Evolutionary conservation across 2,888 invertebrate species (phyloP), one percentile per base, ranked within the genome.

Genomic region (Drosophila nigricruria): DNA sequence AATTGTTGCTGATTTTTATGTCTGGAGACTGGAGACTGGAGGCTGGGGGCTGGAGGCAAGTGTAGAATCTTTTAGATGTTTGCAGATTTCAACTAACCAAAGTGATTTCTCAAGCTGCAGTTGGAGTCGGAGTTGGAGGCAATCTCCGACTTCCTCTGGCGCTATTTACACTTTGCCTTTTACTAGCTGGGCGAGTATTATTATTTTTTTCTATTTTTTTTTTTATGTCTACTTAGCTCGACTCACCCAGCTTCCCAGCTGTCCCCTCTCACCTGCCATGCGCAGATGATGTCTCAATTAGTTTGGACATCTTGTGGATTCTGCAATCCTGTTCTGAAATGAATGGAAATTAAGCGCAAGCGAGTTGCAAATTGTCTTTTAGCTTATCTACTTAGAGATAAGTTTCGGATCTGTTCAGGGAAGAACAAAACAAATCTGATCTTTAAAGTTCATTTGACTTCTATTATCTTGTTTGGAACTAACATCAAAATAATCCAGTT

Each of bases 1-100:
- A 85, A 85, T 85, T 88, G 84, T 85, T 86, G 88, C 84, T 85
- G 88, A 85, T 85, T 85, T 88, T 88, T 78, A 75, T 79, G 79
- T 72, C 62, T 72, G 52, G 14, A 52, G 52, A 9, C 5, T 47
- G 27, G 2, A 20, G 25, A 12, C 12, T 12, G 30, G 6, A 23
- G 32, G 5, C 30, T 49, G 54, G 38, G 52, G 62, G 18, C 23
- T 18, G 49, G 12, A 27, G 45, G 12, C 60, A 45, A 36, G 38
- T 57, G 64, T 38, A 59, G 63, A 52, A 75, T 77, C 45, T 50
- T 45, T 36, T 25, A 34, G 50, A 47, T 59, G 50, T 56, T 53
- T 38, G 25, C 36, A 47, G 47, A 54, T 56, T 66, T 73, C 30
- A 30, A 4, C 23, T 16, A 20, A 32, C 40, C n/a, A 43, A 63